phyloP scores from a whole-genome alignment of 2,888 invertebrate genomes.

The Caenorhabditis wallacei region DNA sequence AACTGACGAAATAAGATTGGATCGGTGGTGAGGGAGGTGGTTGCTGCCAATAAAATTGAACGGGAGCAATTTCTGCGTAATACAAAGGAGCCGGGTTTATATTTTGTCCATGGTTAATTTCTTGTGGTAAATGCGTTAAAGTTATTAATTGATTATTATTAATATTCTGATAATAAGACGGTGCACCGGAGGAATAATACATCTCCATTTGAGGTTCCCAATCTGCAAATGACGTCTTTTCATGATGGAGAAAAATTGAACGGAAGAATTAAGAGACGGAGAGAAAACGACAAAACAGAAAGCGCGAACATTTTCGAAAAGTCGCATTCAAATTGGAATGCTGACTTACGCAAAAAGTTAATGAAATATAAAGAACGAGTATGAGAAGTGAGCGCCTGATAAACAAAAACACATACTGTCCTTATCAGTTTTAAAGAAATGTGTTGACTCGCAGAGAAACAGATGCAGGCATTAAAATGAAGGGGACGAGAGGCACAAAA shows the following conservation, averaged over 20 bases:
- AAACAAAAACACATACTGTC: slow-evolving; percentile 23
- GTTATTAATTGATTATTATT: slow-evolving; percentile 26
- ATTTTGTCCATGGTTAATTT: background rate
- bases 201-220: slow-evolving; percentile 13
- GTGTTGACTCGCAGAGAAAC: slow-evolving; percentile 17
- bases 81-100: background rate
- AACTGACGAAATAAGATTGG: background rate
- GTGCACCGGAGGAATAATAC: background rate
- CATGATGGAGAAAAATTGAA: background rate
- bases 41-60: background rate
- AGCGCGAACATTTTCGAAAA: slow-evolving; percentile 12
- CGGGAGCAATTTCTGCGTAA: background rate
- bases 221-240: slow-evolving; percentile 10
- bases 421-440: slow-evolving; percentile 11
- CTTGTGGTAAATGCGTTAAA: background rate
- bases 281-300: slow-evolving; percentile 1
- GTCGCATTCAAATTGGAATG: background rate
- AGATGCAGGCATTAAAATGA: background rate
- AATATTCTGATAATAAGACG: background rate
- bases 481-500: slow-evolving; percentile 8
- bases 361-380: background rate
- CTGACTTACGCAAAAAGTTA: background rate
- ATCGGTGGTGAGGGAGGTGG: background rate
- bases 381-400: background rate
- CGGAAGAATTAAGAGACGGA: slow-evolving; percentile 10